These are phyloP conservation scores for Sympetrum striolatum DNA, from an alignment of 2,888 invertebrate genomes.

Conservation along the genomic window DNA sequence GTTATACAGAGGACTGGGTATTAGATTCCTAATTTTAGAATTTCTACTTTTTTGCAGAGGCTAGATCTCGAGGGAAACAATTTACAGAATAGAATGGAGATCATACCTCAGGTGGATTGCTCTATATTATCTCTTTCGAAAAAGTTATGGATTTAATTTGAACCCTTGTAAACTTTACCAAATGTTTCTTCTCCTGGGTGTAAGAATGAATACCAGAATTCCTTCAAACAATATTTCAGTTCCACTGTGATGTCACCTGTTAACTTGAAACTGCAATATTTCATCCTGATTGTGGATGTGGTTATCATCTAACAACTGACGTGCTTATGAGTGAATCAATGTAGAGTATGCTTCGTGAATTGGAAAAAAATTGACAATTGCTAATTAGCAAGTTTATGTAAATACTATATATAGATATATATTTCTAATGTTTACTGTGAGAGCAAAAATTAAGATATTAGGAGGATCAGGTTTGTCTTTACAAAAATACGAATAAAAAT, in stretches of 20 bases:
- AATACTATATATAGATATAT: background rate
- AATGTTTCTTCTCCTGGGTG: background rate
- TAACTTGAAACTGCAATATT: background rate
- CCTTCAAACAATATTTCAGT: background rate
- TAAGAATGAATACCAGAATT: background rate
- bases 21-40: background rate
- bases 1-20: background rate
- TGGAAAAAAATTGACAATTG: background rate
- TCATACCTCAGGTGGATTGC: background rate
- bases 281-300: background rate
- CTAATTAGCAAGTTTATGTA: background rate
- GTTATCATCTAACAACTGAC: background rate
- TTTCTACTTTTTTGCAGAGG: background rate
- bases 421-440: background rate
- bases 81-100: background rate
- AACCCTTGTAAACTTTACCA: background rate
- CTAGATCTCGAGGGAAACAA: background rate
- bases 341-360: background rate
- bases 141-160: background rate
- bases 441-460: background rate
- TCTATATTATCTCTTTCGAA: background rate
- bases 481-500: background rate
- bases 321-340: background rate
- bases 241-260: background rate
- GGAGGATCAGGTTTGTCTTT: background rate